phyloP scores from a whole-genome alignment of 2,797 vertebrate species.

The Salarias fasciatus region DNA sequence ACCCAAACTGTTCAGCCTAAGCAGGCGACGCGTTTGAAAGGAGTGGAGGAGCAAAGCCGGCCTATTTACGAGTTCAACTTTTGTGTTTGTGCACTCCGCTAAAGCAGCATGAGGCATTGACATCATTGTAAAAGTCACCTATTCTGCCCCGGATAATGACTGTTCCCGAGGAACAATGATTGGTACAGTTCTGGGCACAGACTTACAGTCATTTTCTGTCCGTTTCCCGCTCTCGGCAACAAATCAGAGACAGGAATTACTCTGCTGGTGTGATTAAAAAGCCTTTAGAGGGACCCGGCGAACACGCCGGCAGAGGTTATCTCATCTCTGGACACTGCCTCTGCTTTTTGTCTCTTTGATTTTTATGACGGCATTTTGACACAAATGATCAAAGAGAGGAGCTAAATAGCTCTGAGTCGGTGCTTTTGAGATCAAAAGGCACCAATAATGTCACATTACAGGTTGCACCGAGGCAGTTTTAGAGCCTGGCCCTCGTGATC shows the following conservation, averaged over 20 bases:
- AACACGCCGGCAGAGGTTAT: constrained; percentile 62
- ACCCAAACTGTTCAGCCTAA: too few relatives aligned
- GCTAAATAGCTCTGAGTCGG: constrained; percentile 72
- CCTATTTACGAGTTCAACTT: constrained; percentile 19
- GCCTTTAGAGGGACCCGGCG: constrained; percentile 35
- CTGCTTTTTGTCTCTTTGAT: constrained; percentile 66
- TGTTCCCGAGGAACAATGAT: constrained; percentile 35
- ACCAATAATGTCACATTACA: constrained; percentile 78
- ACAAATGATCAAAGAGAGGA: constrained; percentile 74
- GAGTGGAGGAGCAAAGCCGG: background rate
- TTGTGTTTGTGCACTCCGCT: constrained; percentile 20
- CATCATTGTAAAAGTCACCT: constrained; percentile 53
- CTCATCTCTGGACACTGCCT: constrained; percentile 50
- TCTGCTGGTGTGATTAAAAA: constrained; percentile 52
- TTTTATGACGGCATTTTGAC: constrained; percentile 68
- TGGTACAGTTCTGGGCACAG: constrained; percentile 23
- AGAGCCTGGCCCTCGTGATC: constrained; percentile 68
- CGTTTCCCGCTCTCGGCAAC: constrained; percentile 30
- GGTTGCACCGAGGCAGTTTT: constrained; percentile 75
- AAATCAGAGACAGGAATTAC: constrained; percentile 24
- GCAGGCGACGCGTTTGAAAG: too few relatives aligned
- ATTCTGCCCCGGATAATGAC: constrained; percentile 43
- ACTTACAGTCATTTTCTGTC: constrained; percentile 23
- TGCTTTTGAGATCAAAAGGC: constrained; percentile 79
- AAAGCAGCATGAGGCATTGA: constrained; percentile 39